Conservation (phyloP, 2,113 vertebrate genomes). For the Pithys albifrons region DNA sequence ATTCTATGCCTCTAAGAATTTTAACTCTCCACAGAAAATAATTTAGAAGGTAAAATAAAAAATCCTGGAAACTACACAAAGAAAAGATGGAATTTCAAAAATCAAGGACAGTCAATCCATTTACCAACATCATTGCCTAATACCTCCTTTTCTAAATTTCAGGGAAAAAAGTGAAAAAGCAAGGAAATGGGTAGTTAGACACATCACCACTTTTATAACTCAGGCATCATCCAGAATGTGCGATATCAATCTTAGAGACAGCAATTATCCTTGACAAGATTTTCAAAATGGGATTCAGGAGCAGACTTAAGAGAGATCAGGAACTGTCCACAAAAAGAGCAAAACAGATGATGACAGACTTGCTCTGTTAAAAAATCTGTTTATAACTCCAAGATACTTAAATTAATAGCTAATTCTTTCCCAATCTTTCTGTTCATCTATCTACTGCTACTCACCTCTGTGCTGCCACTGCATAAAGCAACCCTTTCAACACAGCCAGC, state of each 20-base stretch:
- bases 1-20: background rate
- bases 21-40: background rate
- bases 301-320: background rate
- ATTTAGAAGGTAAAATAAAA: background rate
- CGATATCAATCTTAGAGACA: background rate
- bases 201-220: background rate
- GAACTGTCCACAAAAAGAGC: background rate
- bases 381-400: background rate
- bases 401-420: background rate
- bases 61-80: background rate
- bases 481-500: background rate
- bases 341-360: background rate
- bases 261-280: background rate
- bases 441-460: background rate
- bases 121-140: background rate
- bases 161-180: background rate
- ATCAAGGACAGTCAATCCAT: background rate
- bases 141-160: background rate
- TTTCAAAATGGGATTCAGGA: background rate
- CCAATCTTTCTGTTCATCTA: background rate
- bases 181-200: background rate
- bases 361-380: background rate
- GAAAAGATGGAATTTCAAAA: background rate
- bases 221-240: background rate
- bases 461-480: background rate